Percentiles rank a stretch among this genome's conserved stretches.
Evolutionary conservation across 2,888 invertebrate species (phyloP).

Genomic region (Osmoderma eremita): DNA sequence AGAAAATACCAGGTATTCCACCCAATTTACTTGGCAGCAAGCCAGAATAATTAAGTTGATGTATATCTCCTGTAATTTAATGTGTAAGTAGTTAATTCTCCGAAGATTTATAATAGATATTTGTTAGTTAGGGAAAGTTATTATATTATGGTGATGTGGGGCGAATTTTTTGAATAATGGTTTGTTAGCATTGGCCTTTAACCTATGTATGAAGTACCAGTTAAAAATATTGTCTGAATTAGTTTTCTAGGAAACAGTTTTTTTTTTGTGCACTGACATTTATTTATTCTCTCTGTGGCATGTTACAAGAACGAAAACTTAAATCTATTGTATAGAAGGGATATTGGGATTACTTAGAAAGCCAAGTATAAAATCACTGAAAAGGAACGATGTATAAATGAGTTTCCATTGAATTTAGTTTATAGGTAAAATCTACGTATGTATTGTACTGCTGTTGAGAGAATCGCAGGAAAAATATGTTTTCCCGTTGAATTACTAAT

Average conservation of each 20-base stretch:
- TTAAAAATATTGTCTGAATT: constrained; percentile 17
- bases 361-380: background rate
- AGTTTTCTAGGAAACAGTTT: constrained; percentile 15
- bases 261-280: constrained; percentile 13
- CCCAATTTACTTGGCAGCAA: constrained; percentile 8
- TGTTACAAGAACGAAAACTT: background rate
- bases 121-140: background rate
- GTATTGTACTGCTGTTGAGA: no score
- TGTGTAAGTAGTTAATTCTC: constrained; percentile 3
- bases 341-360: background rate
- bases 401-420: no score
- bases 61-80: constrained; percentile 7
- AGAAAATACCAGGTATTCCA: background rate
- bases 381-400: no score
- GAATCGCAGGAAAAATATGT: no score
- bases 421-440: no score
- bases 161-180: background rate
- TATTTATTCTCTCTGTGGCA: background rate
- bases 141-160: background rate
- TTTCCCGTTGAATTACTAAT: no score
- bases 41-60: constrained; percentile 16
- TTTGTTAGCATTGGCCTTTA: constrained; percentile 10
- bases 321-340: background rate
- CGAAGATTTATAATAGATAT: background rate
- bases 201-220: background rate